A percentile compares a stretch with the other conserved stretches of the same genome.
Evolutionary conservation across 2,888 invertebrate genomes (phyloP).

Genomic region (Meliscaeva auricollis): DNA sequence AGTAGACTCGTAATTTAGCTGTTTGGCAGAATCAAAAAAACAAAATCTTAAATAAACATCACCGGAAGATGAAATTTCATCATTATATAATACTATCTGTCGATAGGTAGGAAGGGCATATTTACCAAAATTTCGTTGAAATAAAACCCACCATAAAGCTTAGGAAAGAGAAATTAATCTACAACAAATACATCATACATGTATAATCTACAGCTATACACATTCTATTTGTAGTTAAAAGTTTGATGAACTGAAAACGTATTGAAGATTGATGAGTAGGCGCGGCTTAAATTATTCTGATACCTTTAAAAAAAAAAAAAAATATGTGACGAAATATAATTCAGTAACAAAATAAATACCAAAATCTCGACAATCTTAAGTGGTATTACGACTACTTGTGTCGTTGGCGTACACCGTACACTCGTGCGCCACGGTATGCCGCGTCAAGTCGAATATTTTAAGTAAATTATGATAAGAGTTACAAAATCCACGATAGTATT

Average conservation of each 20-base stretch:
- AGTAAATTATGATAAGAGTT: neutral
- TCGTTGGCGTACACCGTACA: too few species aligned
- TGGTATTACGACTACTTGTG: conserved; percentile 2
- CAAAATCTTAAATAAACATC: too few species aligned
- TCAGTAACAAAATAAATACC: neutral
- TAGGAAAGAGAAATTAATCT: neutral
- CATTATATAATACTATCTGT: too few species aligned
- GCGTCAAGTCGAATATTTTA: neutral
- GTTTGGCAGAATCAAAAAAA: too few species aligned
- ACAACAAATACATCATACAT: too few species aligned
- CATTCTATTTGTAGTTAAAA: conserved; percentile 7
- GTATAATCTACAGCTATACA: neutral
- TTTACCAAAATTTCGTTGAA: too few species aligned
- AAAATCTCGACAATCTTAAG: conserved; percentile 5
- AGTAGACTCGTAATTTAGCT: too few species aligned
- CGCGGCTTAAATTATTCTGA: neutral
- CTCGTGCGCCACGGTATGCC: neutral
- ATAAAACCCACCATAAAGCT: conserved; percentile 9
- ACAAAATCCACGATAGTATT: neutral
- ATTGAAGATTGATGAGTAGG: conserved; percentile 4
- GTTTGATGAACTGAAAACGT: conserved; percentile 17
- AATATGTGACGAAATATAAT: neutral
- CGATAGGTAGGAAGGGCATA: too few species aligned
- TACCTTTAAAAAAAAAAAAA: conserved; percentile 6
- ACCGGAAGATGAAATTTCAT: too few species aligned